Conservation (phyloP, 2,888 invertebrate species). For the Glaucopsyche alexis region DNA sequence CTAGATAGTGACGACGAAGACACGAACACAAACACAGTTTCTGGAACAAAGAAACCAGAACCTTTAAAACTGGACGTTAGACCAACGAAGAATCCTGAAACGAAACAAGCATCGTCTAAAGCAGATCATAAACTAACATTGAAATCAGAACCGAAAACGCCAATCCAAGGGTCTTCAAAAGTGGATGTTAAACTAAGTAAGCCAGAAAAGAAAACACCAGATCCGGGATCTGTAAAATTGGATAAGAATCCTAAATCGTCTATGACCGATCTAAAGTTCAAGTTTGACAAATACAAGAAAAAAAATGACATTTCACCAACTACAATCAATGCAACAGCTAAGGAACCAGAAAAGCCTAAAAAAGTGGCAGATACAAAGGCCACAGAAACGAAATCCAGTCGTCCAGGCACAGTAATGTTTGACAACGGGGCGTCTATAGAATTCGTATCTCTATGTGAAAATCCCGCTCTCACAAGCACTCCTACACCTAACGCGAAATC, state of each 20-base stretch:
- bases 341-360: neutral
- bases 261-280: neutral
- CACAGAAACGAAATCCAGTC: neutral
- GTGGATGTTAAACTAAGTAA: neutral
- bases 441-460: neutral
- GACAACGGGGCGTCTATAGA: conserved; percentile 5
- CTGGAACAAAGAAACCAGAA: neutral
- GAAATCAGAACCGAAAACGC: neutral
- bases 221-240: neutral
- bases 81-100: neutral
- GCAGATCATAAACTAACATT: neutral
- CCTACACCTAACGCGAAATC: neutral
- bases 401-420: neutral
- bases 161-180: no score
- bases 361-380: neutral
- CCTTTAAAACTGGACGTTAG: neutral
- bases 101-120: neutral
- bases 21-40: neutral
- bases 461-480: neutral
- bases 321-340: neutral
- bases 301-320: neutral
- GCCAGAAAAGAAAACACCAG: neutral
- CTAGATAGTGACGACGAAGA: conserved; percentile 69
- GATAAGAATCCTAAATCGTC: neutral
- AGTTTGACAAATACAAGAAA: neutral